phyloP scores from a whole-genome alignment of 2,797 vertebrate species.

The Monodelphis domestica region DNA sequence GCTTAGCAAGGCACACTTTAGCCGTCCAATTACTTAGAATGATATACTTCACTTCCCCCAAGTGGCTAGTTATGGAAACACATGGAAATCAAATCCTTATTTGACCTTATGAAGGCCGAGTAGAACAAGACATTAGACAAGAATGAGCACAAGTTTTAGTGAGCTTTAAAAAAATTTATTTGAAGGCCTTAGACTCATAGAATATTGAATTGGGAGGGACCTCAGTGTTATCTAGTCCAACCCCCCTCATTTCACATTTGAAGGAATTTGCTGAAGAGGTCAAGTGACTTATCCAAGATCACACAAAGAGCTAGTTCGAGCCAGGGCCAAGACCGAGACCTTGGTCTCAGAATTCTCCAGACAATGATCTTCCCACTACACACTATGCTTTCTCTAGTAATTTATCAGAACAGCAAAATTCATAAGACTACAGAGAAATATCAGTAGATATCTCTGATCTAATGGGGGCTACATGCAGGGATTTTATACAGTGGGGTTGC shows the following conservation, averaged over 20 bases:
- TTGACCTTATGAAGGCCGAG: neutral
- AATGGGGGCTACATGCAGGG: neutral
- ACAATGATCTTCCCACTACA: neutral
- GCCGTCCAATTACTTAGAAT: rapidly evolving
- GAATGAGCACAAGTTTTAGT: neutral
- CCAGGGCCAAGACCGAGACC: neutral
- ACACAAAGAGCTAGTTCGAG: neutral
- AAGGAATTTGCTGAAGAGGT: neutral
- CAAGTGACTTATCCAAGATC: neutral
- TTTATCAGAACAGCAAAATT: neutral
- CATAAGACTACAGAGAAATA: neutral
- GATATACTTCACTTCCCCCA: neutral
- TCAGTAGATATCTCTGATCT: neutral
- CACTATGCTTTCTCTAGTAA: neutral
- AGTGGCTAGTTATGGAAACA: neutral
- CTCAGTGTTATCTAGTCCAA: neutral
- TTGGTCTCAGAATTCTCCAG: neutral
- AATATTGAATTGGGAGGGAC: neutral
- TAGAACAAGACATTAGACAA: neutral
- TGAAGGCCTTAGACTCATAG: neutral
- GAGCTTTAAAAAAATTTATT: neutral
- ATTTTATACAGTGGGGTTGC: neutral
- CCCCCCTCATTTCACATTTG: neutral
- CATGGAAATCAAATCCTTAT: neutral
- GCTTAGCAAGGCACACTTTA: neutral